These are phyloP conservation scores for Acrobasis suavella DNA, from an alignment of 2,888 invertebrate genomes.

Conservation along the genomic window DNA sequence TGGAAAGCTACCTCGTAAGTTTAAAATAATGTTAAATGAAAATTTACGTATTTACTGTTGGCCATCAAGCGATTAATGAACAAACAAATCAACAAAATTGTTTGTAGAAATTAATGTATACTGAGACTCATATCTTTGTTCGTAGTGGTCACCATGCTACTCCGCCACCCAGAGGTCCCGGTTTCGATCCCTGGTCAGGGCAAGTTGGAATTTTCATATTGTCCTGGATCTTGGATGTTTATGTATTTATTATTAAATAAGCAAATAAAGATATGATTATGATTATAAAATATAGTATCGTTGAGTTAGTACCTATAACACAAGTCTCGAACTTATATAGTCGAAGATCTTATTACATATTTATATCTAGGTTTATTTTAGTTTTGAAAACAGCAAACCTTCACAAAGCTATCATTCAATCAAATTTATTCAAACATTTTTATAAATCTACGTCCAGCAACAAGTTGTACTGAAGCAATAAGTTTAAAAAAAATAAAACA, in stretches of 20 bases:
- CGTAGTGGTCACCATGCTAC: no score
- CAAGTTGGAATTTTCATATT: no score
- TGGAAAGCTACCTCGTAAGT: not conserved
- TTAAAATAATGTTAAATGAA: not conserved
- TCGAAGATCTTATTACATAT: not conserved
- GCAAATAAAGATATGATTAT: no score
- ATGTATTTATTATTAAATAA: no score
- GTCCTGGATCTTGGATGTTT: no score
- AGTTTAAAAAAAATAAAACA: no score
- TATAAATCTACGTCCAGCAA: not conserved
- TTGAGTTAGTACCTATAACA: no score
- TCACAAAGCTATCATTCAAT: not conserved
- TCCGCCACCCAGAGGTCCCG: no score
- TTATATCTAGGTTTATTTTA: not conserved
- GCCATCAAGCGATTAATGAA: not conserved
- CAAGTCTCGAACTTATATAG: not conserved
- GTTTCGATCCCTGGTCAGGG: no score
- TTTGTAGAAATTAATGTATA: not conserved
- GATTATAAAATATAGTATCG: no score
- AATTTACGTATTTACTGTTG: not conserved
- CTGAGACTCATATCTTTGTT: not conserved
- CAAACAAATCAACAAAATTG: not conserved
- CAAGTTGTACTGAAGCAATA: no score
- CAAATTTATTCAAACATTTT: no score
- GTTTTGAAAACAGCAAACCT: not conserved